A percentile compares a stretch with the other conserved stretches of the same genome.
phyloP scores from a whole-genome alignment of 2,113 vertebrate species.

The Pelusios castaneus region DNA sequence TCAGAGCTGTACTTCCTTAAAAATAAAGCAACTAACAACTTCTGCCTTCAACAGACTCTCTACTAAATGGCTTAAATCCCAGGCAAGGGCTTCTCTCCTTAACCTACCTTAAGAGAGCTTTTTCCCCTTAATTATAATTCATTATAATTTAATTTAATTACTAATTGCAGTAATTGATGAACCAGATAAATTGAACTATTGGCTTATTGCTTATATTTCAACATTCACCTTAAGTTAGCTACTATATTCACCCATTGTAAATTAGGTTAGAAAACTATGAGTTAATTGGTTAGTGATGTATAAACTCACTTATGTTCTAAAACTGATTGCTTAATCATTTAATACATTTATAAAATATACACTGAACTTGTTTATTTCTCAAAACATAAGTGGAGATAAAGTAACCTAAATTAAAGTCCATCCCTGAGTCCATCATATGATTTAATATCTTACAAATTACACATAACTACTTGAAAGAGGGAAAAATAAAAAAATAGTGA shows the following conservation, averaged over 20 bases:
- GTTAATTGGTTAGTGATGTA: background rate
- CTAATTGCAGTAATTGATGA: background rate
- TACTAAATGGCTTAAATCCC: too few relatives aligned
- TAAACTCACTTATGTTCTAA: background rate
- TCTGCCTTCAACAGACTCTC: too few relatives aligned
- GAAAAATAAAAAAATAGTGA: background rate
- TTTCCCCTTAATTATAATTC: background rate
- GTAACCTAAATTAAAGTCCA: background rate
- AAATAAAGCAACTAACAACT: background rate
- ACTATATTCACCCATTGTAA: background rate
- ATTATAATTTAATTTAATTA: background rate
- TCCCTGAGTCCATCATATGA: background rate
- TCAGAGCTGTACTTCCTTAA: background rate
- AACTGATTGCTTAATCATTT: background rate
- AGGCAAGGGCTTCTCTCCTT: too few relatives aligned
- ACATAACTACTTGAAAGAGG: background rate
- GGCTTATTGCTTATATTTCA: background rate
- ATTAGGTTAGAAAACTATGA: background rate
- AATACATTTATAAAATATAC: background rate
- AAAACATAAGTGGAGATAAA: background rate
- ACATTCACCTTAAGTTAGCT: background rate
- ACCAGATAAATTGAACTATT: background rate
- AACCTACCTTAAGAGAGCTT: background rate
- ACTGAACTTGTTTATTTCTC: background rate
- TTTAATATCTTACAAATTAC: background rate